phyloP scores from a whole-genome alignment of 2,888 invertebrate species.

The Drosophila robusta region DNA sequence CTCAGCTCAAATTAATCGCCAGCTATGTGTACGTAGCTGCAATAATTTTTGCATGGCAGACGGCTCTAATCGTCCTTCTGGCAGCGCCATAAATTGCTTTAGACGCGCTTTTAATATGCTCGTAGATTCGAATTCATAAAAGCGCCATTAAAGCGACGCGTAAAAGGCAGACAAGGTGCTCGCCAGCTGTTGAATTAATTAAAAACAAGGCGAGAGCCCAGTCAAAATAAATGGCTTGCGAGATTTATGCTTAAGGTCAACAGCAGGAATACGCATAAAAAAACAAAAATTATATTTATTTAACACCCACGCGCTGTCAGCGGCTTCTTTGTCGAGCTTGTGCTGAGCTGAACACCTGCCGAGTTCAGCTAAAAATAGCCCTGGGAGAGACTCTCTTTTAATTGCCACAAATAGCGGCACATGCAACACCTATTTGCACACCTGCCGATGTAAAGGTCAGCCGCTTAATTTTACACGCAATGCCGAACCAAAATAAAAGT shows the following conservation, averaged over 20 bases:
- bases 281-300: conserved; percentile 36
- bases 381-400: conserved; percentile 1
- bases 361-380: conserved; percentile 36
- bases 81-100: conserved; percentile 37
- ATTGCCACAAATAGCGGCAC: conserved; percentile 35
- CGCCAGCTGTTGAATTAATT: conserved; percentile 65
- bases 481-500: conserved; percentile 42
- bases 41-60: conserved; percentile 25
- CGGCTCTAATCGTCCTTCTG: conserved; percentile 10
- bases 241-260: conserved; percentile 62
- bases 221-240: conserved; percentile 63
- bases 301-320: conserved; percentile 17
- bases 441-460: conserved; percentile 57
- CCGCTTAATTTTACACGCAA: conserved; percentile 56
- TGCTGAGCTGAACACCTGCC: conserved; percentile 44
- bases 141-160: conserved; percentile 54
- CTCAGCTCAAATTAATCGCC: conserved; percentile 13
- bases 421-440: conserved; percentile 33
- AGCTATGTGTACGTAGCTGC: conserved; percentile 3
- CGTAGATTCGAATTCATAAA: conserved; percentile 58
- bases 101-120: conserved; percentile 58
- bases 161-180: conserved; percentile 47
- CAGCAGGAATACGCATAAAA: conserved; percentile 46
- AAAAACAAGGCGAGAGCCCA: conserved; percentile 47
- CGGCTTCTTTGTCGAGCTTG: conserved; percentile 25